Conservation (phyloP, 1,140 invertebrate species). For the Lepidotrigona ventralis region DNA sequence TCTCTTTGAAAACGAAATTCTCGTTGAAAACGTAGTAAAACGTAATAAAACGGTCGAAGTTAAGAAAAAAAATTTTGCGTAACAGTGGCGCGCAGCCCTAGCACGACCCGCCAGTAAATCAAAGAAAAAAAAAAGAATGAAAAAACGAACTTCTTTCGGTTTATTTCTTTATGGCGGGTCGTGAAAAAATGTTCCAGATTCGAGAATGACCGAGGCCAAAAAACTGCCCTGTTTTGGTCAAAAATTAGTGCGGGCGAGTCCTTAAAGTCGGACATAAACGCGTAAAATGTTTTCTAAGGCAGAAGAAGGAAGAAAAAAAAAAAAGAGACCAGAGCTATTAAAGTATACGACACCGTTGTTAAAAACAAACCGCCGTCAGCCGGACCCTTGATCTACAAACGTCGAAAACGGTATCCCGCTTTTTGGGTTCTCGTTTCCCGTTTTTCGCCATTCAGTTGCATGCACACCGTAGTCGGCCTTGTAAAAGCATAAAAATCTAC, state of each 20-base stretch:
- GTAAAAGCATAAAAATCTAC: constrained; percentile 75
- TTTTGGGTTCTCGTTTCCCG: constrained; percentile 71
- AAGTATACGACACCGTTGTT: constrained; percentile 76
- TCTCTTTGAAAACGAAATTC: not conserved
- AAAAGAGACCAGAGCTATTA: constrained; percentile 65
- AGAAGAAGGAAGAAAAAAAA: constrained; percentile 27
- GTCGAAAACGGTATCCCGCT: constrained; percentile 68
- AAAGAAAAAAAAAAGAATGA: not conserved
- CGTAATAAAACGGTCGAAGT: not conserved
- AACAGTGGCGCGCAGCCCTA: not conserved
- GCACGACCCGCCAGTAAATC: constrained; percentile 21
- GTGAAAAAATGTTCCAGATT: constrained; percentile 67
- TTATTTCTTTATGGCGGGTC: constrained; percentile 69
- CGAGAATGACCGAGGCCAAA: constrained; percentile 48
- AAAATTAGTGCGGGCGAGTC: constrained; percentile 68
- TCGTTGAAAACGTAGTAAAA: not conserved
- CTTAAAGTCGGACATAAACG: constrained; percentile 46
- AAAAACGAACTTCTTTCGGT: constrained; percentile 14
- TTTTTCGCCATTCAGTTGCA: constrained; percentile 45
- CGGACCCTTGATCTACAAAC: constrained; percentile 50
- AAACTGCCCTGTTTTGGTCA: constrained; percentile 76
- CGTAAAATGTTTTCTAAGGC: constrained; percentile 47
- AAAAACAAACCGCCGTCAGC: constrained; percentile 72
- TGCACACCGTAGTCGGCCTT: constrained; percentile 3
- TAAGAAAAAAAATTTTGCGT: not conserved